Base-by-base conservation (phyloP, 2,113 vertebrate species). In the Mastomys natalensis region DNA sequence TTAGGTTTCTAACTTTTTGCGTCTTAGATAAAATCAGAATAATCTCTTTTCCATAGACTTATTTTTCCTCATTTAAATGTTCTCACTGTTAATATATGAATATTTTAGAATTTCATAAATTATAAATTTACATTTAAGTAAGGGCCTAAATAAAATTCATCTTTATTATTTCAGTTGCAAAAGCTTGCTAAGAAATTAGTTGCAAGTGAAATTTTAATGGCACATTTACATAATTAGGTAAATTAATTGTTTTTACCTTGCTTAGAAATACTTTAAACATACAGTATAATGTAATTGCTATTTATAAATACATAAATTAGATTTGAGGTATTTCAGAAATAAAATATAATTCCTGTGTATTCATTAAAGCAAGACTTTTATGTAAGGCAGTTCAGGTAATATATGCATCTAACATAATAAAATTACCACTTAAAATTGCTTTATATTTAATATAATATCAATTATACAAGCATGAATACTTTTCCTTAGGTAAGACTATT, bases 401-500 rank as follows among this genome's bases (percentile, higher is more conserved):
- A 17, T 90, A 85, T 68, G 43, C 29, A 86, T 73, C 26, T 91
- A 60, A 22, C 77, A 73, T 78, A 94, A 87, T 94, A 93, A 87
- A 66, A 3, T 26, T 53, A 1, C n/a, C 9, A 53, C 10, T 51
- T 95, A 95, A 93, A 93, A 72, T 90, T 72, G 93, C 74, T 21
- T 70, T 88, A 21, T 73, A 85, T 93, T 82, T 95, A 90, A 95
- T 93, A 88, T 87, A 90, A 95, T 93, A 88, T 87, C 77, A 82
- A 17, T 29, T 72, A 62, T 78, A 66, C 64, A 73, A 74, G 74
- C 66, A 68, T 48, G 16, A 34, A 37, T 13, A 93, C 2, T 89
- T 96, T 93, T 90, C 34, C 74, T 55, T 66, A 88, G 9, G 60
- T 80, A 70, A 94, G 9, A 58, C 66, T 29, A 6, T 89, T 89